Percentiles rank a stretch among this genome's conserved stretches.
phyloP scores from a whole-genome alignment of 2,888 invertebrate genomes.

The Beris morrisii region DNA sequence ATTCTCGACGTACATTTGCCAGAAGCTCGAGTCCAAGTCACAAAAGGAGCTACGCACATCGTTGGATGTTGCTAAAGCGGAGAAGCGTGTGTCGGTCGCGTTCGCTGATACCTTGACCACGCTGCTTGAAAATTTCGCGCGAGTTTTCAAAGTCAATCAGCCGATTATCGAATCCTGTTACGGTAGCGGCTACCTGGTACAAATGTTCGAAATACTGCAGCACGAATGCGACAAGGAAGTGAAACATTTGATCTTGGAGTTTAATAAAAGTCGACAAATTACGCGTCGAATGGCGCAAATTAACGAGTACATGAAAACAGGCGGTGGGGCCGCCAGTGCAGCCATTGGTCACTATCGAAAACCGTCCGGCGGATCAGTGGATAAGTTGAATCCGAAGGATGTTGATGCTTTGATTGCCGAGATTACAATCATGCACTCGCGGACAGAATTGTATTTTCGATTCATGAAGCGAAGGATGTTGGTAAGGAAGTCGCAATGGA shows the following conservation, averaged over 20 bases:
- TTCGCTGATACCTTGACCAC: constrained; percentile 84
- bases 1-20: constrained; percentile 83
- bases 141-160: constrained; percentile 83
- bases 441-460: constrained; percentile 86
- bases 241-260: constrained; percentile 67
- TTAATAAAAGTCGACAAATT: constrained; percentile 69
- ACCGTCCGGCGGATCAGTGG: constrained; percentile 54
- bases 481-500: constrained; percentile 57
- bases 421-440: constrained; percentile 86
- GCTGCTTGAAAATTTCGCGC: constrained; percentile 82
- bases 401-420: constrained; percentile 88
- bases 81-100: constrained; percentile 74
- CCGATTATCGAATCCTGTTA: constrained; percentile 88
- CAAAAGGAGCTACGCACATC: constrained; percentile 72
- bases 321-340: constrained; percentile 43
- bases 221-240: constrained; percentile 74
- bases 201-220: constrained; percentile 73
- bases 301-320: constrained; percentile 61
- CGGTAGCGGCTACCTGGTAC: constrained; percentile 74
- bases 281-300: constrained; percentile 65
- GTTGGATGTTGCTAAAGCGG: constrained; percentile 64
- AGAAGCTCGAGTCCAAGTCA: constrained; percentile 69
- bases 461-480: constrained; percentile 79
- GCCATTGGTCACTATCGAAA: constrained; percentile 52
- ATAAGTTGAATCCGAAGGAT: constrained; percentile 76